Evolutionary conservation across 2,113 vertebrate species (phyloP), one percentile per base, ranked within the genome.

Genomic region (Pagrus major): DNA sequence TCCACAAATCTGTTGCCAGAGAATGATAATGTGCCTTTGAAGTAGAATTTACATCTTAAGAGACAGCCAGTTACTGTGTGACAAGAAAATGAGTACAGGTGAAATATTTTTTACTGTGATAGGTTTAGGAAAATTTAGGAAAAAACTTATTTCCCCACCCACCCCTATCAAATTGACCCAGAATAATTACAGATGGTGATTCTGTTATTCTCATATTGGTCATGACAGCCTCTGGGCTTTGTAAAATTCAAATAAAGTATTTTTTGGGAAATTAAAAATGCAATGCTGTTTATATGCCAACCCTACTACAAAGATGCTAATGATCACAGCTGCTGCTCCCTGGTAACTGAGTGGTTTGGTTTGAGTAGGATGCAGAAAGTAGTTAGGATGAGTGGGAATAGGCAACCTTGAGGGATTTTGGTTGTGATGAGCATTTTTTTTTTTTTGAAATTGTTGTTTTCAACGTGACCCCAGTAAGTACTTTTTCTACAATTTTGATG

Each of bases 211-310:
- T 14, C 9, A 66, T 52, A 35, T 9, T 46, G 44, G 25, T 49
- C 10, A 42, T 1, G 4, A 33, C 46, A 68, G 23, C 11, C 25
- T 27, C 44, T 10, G 23, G 33, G 31, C 18, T 63, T 44, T 29
- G 16, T 29, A n/a, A 54, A 64, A 16, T 63, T 63, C 7, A 41
- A 39, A 51, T 61, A 0, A 9, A 39, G 49, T 46, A 21, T 52
- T 27, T 60, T 56, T 58, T 49, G 12, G 10, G 4, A 64, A 58
- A 72, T 72, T 15, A 59, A 41, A 66, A 51, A 51, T 80, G 20
- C 33, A 21, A 42, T 25, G 11, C 11, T 46, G 16, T 60, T 52
- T 42, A 52, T 55, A 52, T 55, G 11, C 67, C 67, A 63, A 25
- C 55, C 2, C 0, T 0, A 29, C 29, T 39, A 65, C 23, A 66